phyloP scores from a whole-genome alignment of 2,797 vertebrate species.

The Pantherophis vulpinus region DNA sequence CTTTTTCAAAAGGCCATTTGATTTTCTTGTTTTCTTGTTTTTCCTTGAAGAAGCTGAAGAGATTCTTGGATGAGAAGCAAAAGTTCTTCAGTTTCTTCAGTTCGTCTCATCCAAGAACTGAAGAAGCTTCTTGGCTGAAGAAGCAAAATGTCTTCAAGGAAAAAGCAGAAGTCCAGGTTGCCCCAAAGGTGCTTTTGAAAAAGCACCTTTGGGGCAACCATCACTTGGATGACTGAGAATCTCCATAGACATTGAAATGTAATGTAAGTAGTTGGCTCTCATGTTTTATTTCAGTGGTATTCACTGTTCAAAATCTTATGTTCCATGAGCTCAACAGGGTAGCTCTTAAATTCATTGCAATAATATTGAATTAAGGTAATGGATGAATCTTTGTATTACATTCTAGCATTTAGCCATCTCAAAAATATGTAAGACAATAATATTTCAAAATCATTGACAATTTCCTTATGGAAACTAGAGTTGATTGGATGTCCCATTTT shows the following conservation, averaged over 20 bases:
- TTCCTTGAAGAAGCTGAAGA: not conserved
- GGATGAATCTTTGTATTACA: not conserved
- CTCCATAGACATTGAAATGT: not conserved
- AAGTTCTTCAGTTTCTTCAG: too few relatives aligned
- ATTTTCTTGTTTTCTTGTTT: not conserved
- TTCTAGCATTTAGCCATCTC: conserved; percentile 26
- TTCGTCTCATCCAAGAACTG: too few relatives aligned
- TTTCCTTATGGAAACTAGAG: not conserved
- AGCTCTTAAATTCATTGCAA: conserved; percentile 10
- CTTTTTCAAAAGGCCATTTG: not conserved
- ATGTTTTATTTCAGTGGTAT: not conserved
- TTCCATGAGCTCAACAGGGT: not conserved
- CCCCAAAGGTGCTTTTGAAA: too few relatives aligned
- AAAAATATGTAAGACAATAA: conserved; percentile 1
- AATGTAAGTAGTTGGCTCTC: not conserved
- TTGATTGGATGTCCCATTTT: not conserved
- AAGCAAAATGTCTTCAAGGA: not conserved
- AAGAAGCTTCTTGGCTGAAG: not conserved
- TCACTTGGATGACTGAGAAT: not conserved
- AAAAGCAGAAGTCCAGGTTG: not conserved
- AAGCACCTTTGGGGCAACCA: not conserved
- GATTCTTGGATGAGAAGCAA: not conserved
- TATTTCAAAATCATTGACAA: not conserved
- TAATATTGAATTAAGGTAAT: not conserved
- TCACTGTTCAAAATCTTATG: not conserved